Evolutionary conservation across 2,888 invertebrate species (phyloP).

Genomic region (Capitulum mitella): DNA sequence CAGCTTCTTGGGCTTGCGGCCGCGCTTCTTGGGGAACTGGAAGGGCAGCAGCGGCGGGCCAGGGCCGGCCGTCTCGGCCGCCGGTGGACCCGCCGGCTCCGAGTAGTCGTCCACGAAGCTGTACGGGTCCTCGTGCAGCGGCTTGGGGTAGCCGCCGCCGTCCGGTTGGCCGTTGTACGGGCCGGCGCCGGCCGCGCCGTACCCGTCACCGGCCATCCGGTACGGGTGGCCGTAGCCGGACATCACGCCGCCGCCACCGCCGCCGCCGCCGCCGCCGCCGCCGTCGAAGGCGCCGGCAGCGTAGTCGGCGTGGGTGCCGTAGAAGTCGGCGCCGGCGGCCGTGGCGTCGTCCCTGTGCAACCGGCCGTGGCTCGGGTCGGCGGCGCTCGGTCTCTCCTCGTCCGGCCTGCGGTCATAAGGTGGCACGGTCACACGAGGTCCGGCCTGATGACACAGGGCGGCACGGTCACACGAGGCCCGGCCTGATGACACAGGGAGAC

Average conservation of each 20-base stretch:
- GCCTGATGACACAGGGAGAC: too few relatives aligned
- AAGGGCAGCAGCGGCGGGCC: slow-evolving; percentile 13
- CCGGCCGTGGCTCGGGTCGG: background rate
- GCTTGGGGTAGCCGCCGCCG: background rate
- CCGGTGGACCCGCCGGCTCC: background rate
- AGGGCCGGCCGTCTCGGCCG: background rate
- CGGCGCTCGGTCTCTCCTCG: background rate
- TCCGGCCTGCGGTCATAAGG: slow-evolving; percentile 3
- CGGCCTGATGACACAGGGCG: too few relatives aligned
- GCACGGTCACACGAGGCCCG: too few relatives aligned
- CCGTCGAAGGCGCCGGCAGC: background rate
- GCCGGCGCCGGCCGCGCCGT: background rate
- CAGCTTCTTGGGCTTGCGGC: slow-evolving; percentile 24
- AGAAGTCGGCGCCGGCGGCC: background rate
- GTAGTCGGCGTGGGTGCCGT: background rate
- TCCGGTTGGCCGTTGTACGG: background rate
- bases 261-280: background rate
- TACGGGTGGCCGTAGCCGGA: background rate
- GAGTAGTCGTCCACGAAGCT: slow-evolving; percentile 14
- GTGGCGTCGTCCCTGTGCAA: background rate
- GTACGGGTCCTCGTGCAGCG: slow-evolving; percentile 5
- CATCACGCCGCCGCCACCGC: background rate
- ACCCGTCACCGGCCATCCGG: background rate
- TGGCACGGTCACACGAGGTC: too few relatives aligned
- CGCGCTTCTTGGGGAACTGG: slow-evolving; percentile 26